phyloP scores from a whole-genome alignment of 2,888 invertebrate genomes.

The Rhodophaea formosa region DNA sequence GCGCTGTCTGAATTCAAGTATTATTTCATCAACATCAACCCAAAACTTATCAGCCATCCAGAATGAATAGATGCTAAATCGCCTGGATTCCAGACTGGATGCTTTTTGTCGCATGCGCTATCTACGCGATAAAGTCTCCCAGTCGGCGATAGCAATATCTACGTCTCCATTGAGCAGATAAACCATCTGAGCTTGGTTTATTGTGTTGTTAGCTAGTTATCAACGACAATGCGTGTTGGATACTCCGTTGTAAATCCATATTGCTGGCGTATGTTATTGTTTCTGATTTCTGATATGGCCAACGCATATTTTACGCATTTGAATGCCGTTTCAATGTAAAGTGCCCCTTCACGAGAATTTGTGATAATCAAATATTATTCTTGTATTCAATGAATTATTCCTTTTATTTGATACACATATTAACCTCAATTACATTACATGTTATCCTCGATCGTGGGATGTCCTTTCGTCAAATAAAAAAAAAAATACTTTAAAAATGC shows the following conservation, averaged over 20 bases:
- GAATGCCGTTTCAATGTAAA: conserved; percentile 7
- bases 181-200: conserved; percentile 41
- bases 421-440: too few relatives aligned
- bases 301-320: conserved; percentile 13
- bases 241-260: conserved; percentile 9
- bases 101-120: conserved; percentile 12
- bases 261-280: conserved; percentile 8
- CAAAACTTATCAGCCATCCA: not conserved
- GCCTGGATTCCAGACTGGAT: not conserved
- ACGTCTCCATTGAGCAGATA: conserved; percentile 49
- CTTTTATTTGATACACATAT: too few relatives aligned
- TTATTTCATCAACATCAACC: too few relatives aligned
- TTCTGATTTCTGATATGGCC: conserved; percentile 9
- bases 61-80: not conserved
- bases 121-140: conserved; percentile 11
- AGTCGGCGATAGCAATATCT: conserved; percentile 38
- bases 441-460: too few relatives aligned
- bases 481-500: too few relatives aligned
- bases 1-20: too few relatives aligned
- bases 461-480: too few relatives aligned
- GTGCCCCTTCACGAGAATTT: not conserved
- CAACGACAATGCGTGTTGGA: conserved; percentile 11
- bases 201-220: conserved; percentile 31
- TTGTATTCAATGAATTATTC: too few relatives aligned
- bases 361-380: too few relatives aligned